These are phyloP conservation scores for Corythoichthys intestinalis DNA, from an alignment of 2,113 vertebrate species.

Conservation along the genomic window DNA sequence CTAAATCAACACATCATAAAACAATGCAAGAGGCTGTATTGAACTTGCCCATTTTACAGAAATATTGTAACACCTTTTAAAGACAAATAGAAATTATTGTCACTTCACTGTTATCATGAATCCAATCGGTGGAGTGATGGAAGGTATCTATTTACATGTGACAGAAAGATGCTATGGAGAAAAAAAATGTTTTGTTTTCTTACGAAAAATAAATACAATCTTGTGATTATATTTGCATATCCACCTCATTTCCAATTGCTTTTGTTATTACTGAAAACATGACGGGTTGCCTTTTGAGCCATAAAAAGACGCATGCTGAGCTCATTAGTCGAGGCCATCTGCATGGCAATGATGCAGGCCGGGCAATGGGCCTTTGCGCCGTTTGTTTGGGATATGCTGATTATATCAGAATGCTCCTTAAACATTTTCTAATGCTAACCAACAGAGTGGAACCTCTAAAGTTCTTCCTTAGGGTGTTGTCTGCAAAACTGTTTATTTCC, in stretches of 20 bases:
- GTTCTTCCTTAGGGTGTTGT: not conserved
- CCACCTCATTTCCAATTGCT: constrained; percentile 44
- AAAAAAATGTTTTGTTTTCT: constrained; percentile 19
- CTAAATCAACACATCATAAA: constrained; percentile 77
- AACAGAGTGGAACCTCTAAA: not conserved
- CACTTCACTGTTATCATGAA: constrained; percentile 64
- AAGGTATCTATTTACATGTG: constrained; percentile 59
- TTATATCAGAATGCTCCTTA: constrained; percentile 37
- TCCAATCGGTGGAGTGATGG: constrained; percentile 58
- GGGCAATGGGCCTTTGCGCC: constrained; percentile 55
- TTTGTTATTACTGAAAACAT: constrained; percentile 58
- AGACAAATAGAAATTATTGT: constrained; percentile 67
- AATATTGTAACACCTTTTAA: constrained; percentile 71
- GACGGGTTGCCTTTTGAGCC: constrained; percentile 58
- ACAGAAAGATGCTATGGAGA: constrained; percentile 18
- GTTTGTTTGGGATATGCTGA: constrained; percentile 47
- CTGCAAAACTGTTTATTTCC: not conserved
- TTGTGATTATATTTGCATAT: constrained; percentile 58
- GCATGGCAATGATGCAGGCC: constrained; percentile 65
- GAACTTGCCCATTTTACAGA: constrained; percentile 63
- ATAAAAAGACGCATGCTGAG: constrained; percentile 65
- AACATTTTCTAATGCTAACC: constrained; percentile 1
- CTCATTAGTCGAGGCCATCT: constrained; percentile 76
- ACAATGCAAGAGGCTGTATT: constrained; percentile 73
- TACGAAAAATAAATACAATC: constrained; percentile 41